Base-by-base conservation (phyloP, 2,797 vertebrate genomes). In the Halcyon leucocephala region DNA sequence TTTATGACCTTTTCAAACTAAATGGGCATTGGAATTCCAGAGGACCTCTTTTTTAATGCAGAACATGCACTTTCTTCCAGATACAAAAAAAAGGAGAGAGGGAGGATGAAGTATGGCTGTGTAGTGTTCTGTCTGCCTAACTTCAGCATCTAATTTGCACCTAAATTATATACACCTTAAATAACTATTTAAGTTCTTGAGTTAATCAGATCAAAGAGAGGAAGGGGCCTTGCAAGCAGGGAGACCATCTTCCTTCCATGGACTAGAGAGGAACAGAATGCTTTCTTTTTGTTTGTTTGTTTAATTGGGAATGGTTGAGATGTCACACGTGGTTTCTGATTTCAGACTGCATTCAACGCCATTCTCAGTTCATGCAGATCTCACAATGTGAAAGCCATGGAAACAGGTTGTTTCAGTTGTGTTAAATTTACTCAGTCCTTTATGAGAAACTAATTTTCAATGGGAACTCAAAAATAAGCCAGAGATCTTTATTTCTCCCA, bases 1-100 rank as follows among this genome's bases (percentile, higher is more conserved):
- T 84, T 82, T 91, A 86, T 85, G 85, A 88, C 81, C 93, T 97
- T 96, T 97, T 96, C 95, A 95, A 94, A 94, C 90, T 86, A 48
- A 96, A 82, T 74, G 86, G 94, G 69, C 67, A 76, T 26, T 73
- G 67, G 76, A 92, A 81, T 96, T 91, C 62, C 57, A 64, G 66
- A 89, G 85, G 7, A 80, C 55, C 55, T 95, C 71, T 89, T 94
- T 65, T 82, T 80, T 73, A 89, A 82, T 95, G 70, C 48, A 57
- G 84, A 92, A 49, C 44, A 44, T 57, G 33, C 55, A 52, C 71
- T 70, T 92, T 87, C 16, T 90, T 21, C 2, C 35, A 57, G 31
- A 15, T 42, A 3, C 66, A 90, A 71, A 51, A 3, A 90, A 78
- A 51, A 66, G 10, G 8, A 66, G 4, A 7, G 44, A 70, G 21